phyloP scores from a whole-genome alignment of 2,888 invertebrate genomes.

The Rhogogaster chlorosoma region DNA sequence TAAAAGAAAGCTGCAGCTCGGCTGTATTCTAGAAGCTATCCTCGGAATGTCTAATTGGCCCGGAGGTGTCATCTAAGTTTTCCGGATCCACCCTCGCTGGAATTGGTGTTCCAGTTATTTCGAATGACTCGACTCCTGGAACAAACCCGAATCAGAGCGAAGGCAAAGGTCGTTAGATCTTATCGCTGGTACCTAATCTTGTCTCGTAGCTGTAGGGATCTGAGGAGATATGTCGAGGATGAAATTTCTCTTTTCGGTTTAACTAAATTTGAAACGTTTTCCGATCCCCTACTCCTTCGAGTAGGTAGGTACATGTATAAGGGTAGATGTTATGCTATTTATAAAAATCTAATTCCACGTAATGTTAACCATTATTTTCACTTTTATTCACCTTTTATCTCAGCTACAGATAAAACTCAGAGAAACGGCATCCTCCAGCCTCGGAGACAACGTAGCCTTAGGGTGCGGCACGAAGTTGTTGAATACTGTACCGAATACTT shows the following conservation, averaged over 20 bases:
- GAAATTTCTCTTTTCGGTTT: not conserved
- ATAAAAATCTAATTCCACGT: conserved; percentile 65
- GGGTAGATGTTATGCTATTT: conserved; percentile 48
- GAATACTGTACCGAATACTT: conserved; percentile 41
- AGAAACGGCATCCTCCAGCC: conserved; percentile 1
- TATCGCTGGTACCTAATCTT: not conserved
- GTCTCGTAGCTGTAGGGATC: not conserved
- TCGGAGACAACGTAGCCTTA: not conserved
- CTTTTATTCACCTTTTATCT: conserved; percentile 57
- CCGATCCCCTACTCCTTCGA: not conserved
- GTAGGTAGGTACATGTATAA: too few relatives aligned
- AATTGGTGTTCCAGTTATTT: conserved; percentile 43
- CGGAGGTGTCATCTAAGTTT: conserved; percentile 38
- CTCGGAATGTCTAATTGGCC: conserved; percentile 47
- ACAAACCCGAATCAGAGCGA: conserved; percentile 4
- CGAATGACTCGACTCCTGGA: conserved; percentile 33
- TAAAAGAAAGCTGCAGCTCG: conserved; percentile 21
- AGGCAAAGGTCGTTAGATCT: conserved; percentile 38
- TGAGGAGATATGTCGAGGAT: not conserved
- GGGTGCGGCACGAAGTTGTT: conserved; percentile 43
- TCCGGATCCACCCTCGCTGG: conserved; percentile 35
- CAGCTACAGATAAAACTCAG: conserved; percentile 11
- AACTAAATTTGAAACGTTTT: conserved; percentile 4
- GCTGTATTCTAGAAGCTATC: not conserved
- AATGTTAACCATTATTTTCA: conserved; percentile 57